phyloP scores from a whole-genome alignment of 2,888 invertebrate genomes.

The Tetanocera ferruginea region DNA sequence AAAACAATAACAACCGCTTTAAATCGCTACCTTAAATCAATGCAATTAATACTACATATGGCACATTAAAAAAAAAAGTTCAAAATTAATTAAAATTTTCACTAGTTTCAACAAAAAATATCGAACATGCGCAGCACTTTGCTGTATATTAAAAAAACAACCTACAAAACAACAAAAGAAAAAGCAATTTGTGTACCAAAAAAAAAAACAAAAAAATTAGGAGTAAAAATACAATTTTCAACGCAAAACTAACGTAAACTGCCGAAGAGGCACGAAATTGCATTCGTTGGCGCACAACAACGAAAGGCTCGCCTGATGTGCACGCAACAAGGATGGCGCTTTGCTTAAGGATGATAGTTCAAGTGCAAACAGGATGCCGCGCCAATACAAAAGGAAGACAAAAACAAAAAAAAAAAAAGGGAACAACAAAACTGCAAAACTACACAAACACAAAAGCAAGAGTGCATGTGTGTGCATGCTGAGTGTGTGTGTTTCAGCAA shows the following conservation, averaged over 20 bases:
- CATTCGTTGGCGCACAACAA: background rate
- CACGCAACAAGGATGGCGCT: slow-evolving; percentile 58
- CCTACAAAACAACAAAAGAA: background rate
- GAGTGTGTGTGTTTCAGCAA: too few relatives aligned
- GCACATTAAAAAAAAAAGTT: too few relatives aligned
- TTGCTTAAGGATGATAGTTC: slow-evolving; percentile 65
- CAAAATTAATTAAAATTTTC: background rate
- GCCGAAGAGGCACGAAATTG: slow-evolving; percentile 9
- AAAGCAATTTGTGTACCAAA: background rate
- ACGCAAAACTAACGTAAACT: background rate
- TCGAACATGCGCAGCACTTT: slow-evolving; percentile 33
- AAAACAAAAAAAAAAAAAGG: slow-evolving; percentile 3
- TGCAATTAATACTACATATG: too few relatives aligned
- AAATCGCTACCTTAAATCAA: too few relatives aligned
- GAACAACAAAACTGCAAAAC: background rate
- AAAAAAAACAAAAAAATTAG: slow-evolving; percentile 1
- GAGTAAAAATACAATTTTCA: background rate
- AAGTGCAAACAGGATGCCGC: slow-evolving; percentile 66
- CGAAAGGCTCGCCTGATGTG: slow-evolving; percentile 5
- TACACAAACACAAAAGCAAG: background rate
- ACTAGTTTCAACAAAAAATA: background rate
- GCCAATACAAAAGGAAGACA: background rate
- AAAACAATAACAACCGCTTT: too few relatives aligned
- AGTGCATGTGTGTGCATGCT: background rate
- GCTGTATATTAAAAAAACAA: background rate